Base-by-base conservation (phyloP, 2,113 vertebrate genomes). In the Hydrolagus affinis region DNA sequence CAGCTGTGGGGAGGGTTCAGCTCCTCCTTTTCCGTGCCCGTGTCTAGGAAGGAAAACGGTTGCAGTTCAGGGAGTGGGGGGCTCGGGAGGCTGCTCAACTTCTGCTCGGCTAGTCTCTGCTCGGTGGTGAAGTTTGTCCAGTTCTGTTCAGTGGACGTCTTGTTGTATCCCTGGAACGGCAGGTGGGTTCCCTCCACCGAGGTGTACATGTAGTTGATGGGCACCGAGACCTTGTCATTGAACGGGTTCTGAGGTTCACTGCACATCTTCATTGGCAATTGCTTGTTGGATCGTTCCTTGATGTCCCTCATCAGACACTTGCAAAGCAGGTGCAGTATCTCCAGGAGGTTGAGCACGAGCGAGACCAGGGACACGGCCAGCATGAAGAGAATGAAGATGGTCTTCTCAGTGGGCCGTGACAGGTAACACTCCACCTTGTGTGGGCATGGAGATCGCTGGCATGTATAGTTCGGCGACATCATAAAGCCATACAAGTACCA, bases 401-500 rank as follows among this genome's bases (percentile, higher is more conserved):
- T 97, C 91, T 99, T 99, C 90, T 99, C 97, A 0, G 96, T 98
- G 86, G 98, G 98, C 9, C 97, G 94, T 0, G 98, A 99, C 88
- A 99, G 95, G 17, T 95, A 99, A 89, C 98, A 98, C 88, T 99
- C 96, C 88, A 99, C 97, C 0, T 74, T 91, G 11, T 99, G 94
- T 23, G 96, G 96, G 57, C 97, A 99, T 7, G 98, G 97, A 2
- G 14, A 25, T 0, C 92, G 89, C 25, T 90, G 86, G 87, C 98
- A 99, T 87, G 95, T 95, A 0, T 93, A 98, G 85, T 89, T 90
- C 0, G 96, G 89, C 14, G 88, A 71, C 88, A 99, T 95, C 85
- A 94, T 89, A 91, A 98, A 97, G 86, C 97, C 93, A 0, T 98
- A 98, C 0, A 99, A 95, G 77, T 93, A 91, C 96, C 96, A 98